Evolutionary conservation across 2,797 vertebrate species (phyloP), one percentile per base, ranked within the genome.

Genomic region (Manis crassicaudata): DNA sequence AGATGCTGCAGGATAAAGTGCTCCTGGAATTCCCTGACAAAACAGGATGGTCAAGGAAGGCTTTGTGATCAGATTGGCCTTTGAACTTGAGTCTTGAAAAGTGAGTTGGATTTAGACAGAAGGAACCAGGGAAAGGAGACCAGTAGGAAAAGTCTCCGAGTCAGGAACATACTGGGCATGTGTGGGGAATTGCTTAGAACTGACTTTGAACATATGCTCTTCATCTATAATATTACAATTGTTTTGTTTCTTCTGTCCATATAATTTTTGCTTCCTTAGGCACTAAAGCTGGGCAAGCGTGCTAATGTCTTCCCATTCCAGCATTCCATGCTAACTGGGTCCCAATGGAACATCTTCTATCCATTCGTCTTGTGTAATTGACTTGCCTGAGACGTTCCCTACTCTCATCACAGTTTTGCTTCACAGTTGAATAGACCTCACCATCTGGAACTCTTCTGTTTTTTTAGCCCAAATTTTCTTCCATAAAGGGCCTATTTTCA

Each of bases 281-380:
- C 21, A 7, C 21, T 75, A 65, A 95, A 80, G 46, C 76, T 86
- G 46, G 73, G 63, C 88, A 94, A 94, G 63, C 40, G 88, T 96
- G 9, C 40, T 93, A 40, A 90, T 93, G 60, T 86, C 80, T 96
- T 96, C 91, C 67, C 62, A 27, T 85, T 81, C 77, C 75, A 90
- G 94, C 89, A 83, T 80, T 81, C 72, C 58, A 21, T 82, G 68
- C 72, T 82, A 68, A 37, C 91, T 70, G 18, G 79, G 46, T 92
- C 92, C 90, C 52, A 12, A 3, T 67, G 54, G 88, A 88, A 85
- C 88, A 97, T 97, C 97, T 86, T 94, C 92, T 88, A 32, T 83
- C 37, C 32, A 90, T 97, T 95, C 95, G 62, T 95, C 94, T 93
- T 92, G 46, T 97, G 63, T 97, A 94, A 97, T 96, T 97, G 95